Percentiles rank a stretch among this genome's conserved stretches.
These are phyloP conservation scores for Chydorus sphaericus DNA, from an alignment of 2,888 invertebrate genomes.

Conservation along the genomic window DNA sequence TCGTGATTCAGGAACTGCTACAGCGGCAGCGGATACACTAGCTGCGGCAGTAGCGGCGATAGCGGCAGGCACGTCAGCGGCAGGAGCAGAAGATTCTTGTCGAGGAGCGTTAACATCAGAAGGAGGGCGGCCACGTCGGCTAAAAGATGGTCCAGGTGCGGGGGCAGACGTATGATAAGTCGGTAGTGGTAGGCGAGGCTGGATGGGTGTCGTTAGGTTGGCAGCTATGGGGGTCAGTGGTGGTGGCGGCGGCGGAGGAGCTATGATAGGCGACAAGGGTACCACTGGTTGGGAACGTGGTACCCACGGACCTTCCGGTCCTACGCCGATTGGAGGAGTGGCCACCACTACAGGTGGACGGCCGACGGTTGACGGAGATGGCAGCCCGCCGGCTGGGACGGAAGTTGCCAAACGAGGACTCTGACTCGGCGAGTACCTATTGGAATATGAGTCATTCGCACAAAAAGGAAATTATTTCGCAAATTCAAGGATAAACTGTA, in stretches of 20 bases:
- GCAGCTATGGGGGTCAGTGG: not conserved
- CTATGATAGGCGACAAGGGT: not conserved
- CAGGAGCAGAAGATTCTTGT: not conserved
- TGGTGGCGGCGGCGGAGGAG: not conserved
- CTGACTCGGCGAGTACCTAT: constrained; percentile 5
- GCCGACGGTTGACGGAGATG: constrained; percentile 5
- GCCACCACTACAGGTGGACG: not conserved
- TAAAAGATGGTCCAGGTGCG: constrained; percentile 9
- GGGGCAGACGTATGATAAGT: constrained; percentile 7
- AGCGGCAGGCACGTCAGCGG: not conserved
- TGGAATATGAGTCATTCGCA: too few relatives aligned
- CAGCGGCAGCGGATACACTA: not conserved
- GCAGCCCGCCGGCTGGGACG: not conserved
- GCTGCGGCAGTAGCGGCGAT: not conserved
- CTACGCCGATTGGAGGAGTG: constrained; percentile 4
- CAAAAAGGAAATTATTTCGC: not conserved
- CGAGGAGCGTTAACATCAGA: constrained; percentile 5
- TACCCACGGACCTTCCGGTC: constrained; percentile 9
- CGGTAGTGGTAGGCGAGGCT: not conserved
- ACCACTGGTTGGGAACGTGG: not conserved
- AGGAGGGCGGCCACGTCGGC: constrained; percentile 9
- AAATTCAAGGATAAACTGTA: not conserved
- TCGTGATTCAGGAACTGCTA: constrained; percentile 9
- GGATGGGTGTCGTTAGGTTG: not conserved
- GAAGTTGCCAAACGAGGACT: not conserved